Evolutionary conservation across 1,140 invertebrate genomes (phyloP).

Genomic region (Aphelinus certus): DNA sequence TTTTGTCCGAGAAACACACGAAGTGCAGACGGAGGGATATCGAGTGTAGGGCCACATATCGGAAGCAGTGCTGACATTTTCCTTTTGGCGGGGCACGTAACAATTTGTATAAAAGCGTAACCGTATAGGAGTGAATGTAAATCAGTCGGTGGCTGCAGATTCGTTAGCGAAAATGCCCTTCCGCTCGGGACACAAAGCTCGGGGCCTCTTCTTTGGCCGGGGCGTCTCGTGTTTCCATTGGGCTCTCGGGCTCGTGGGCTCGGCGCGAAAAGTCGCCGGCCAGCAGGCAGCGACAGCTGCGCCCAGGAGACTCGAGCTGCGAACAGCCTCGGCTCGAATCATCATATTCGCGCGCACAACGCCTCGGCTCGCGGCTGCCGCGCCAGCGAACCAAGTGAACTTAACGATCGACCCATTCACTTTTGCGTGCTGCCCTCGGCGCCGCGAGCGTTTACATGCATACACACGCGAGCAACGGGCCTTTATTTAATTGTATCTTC

Average conservation of each 20-base stretch:
- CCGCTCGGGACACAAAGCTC: too few relatives aligned
- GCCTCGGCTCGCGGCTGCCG: neutral
- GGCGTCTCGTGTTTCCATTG: too few relatives aligned
- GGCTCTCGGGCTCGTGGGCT: neutral
- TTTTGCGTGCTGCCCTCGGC: conserved; percentile 35
- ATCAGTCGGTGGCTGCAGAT: too few relatives aligned
- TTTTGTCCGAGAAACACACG: too few relatives aligned
- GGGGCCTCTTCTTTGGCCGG: too few relatives aligned
- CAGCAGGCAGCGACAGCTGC: conserved; percentile 51
- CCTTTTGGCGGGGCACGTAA: too few relatives aligned
- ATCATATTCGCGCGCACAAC: conserved; percentile 48
- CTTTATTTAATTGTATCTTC: conserved; percentile 34
- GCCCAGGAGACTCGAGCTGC: conserved; percentile 36
- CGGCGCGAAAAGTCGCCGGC: neutral
- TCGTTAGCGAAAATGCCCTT: too few relatives aligned
- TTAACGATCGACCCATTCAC: conserved; percentile 40
- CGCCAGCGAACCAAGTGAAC: conserved; percentile 3
- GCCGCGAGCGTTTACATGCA: conserved; percentile 9
- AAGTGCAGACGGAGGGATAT: too few relatives aligned
- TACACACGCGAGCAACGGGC: neutral
- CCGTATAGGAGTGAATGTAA: too few relatives aligned
- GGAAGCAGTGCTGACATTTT: too few relatives aligned
- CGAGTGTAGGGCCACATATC: too few relatives aligned
- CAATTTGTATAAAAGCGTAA: too few relatives aligned
- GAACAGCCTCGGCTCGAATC: conserved; percentile 59